phyloP scores from a whole-genome alignment of 1,140 invertebrate genomes.

The Drosophila nebulosa region DNA sequence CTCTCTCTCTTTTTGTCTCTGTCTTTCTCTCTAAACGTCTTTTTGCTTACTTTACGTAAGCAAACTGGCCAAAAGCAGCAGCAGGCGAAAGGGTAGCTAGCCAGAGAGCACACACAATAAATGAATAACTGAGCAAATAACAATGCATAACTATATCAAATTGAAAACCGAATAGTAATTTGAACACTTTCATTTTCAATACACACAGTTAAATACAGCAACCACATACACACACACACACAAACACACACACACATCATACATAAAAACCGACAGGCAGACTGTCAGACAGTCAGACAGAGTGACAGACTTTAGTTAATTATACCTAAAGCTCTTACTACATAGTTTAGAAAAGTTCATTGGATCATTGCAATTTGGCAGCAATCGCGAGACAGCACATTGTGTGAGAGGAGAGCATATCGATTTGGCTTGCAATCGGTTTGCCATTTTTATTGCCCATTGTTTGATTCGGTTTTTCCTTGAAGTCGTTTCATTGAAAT shows the following conservation, averaged over 20 bases:
- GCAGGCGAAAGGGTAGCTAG: slow-evolving; percentile 25
- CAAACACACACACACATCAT: neutral
- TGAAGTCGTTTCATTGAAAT: slow-evolving; percentile 28
- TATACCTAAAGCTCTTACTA: neutral
- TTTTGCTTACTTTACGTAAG: slow-evolving; percentile 53
- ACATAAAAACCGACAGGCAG: neutral
- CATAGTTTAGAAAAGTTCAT: slow-evolving; percentile 43
- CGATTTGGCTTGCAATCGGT: neutral
- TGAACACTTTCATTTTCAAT: slow-evolving; percentile 61
- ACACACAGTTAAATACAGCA: slow-evolving; percentile 35
- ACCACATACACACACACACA: too few species aligned
- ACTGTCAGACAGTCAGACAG: neutral
- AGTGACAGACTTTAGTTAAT: neutral
- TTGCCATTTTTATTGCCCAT: slow-evolving; percentile 49
- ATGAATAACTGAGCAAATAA: slow-evolving; percentile 18
- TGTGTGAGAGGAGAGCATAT: slow-evolving; percentile 1
- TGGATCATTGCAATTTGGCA: slow-evolving; percentile 56
- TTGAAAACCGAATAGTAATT: slow-evolving; percentile 47
- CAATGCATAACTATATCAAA: slow-evolving; percentile 64
- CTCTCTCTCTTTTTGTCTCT: neutral
- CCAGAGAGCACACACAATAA: slow-evolving; percentile 20
- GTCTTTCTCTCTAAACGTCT: neutral
- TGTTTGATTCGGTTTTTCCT: slow-evolving; percentile 42
- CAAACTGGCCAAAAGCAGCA: slow-evolving; percentile 5
- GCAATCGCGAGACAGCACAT: slow-evolving; percentile 10